Conservation (phyloP, 2,888 invertebrate genomes). For the Cremastobaeus sp. region DNA sequence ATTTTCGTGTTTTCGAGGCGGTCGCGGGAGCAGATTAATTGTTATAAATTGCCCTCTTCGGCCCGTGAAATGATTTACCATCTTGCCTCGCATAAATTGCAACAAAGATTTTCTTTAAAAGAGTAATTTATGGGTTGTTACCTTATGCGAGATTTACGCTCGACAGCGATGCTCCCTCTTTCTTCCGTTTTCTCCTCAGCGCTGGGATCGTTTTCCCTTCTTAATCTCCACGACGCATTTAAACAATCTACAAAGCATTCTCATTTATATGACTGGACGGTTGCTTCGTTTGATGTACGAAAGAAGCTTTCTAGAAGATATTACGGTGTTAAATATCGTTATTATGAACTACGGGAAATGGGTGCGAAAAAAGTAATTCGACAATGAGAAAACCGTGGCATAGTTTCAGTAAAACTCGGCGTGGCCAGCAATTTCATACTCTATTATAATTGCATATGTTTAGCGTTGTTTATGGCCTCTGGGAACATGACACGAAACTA, state of each 20-base stretch:
- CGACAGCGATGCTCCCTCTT: conserved; percentile 61
- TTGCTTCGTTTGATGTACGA: conserved; percentile 37
- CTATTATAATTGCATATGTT: too few relatives aligned
- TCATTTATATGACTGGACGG: conserved; percentile 51
- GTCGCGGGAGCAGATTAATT: conserved; percentile 69
- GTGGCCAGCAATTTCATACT: too few relatives aligned
- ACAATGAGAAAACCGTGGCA: background rate
- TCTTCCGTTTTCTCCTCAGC: conserved; percentile 41
- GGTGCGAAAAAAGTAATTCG: background rate
- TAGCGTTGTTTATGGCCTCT: background rate
- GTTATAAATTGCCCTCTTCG: conserved; percentile 77
- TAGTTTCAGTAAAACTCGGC: background rate
- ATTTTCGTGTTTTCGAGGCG: conserved; percentile 40
- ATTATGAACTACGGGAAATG: conserved; percentile 27
- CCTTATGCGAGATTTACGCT: conserved; percentile 67
- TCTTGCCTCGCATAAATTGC: conserved; percentile 73
- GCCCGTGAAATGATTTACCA: conserved; percentile 76
- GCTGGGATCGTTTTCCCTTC: conserved; percentile 40
- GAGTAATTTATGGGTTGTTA: conserved; percentile 74
- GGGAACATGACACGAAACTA: conserved; percentile 5
- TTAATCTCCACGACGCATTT: conserved; percentile 56
- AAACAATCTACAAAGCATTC: conserved; percentile 59
- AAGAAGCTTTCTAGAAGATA: conserved; percentile 30
- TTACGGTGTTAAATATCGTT: conserved; percentile 45
- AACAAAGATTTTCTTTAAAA: conserved; percentile 76